phyloP scores from a whole-genome alignment of 2,888 invertebrate genomes.

The Cheilosia soror region DNA sequence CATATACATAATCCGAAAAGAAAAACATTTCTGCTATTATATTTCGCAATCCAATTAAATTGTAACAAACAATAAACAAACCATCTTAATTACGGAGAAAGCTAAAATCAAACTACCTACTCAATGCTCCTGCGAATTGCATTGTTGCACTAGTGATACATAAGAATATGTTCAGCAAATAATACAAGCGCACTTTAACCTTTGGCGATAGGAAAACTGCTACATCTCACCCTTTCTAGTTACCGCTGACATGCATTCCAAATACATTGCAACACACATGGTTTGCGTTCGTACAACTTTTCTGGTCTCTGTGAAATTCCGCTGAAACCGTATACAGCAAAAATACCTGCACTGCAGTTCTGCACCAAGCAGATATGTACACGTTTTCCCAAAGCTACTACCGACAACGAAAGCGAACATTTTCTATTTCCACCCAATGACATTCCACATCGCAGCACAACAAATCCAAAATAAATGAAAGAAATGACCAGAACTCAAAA shows the following conservation, averaged over 20 bases:
- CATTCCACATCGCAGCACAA: conserved; percentile 39
- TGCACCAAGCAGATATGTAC: conserved; percentile 51
- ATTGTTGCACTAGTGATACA: conserved; percentile 28
- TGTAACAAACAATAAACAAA: conserved; percentile 2
- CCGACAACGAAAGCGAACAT: conserved; percentile 58
- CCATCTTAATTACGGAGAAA: conserved; percentile 45
- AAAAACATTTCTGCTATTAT: neutral
- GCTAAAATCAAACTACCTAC: conserved; percentile 7
- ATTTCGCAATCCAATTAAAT: conserved; percentile 37
- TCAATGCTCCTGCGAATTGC: conserved; percentile 49
- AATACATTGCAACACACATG: conserved; percentile 73
- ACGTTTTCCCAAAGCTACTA: conserved; percentile 55
- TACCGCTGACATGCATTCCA: conserved; percentile 72
- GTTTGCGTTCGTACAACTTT: conserved; percentile 71
- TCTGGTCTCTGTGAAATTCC: conserved; percentile 60
- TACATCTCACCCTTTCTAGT: conserved; percentile 65
- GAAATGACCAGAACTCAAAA: conserved; percentile 53
- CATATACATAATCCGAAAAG: neutral
- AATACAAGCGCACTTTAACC: conserved; percentile 71
- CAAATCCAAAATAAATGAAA: conserved; percentile 45
- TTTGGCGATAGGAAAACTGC: conserved; percentile 44
- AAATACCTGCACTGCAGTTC: conserved; percentile 37
- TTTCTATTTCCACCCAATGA: conserved; percentile 70
- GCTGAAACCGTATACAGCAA: conserved; percentile 67
- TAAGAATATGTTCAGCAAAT: conserved; percentile 64